phyloP scores from a whole-genome alignment of 2,113 vertebrate genomes.

The Lampris incognitus region DNA sequence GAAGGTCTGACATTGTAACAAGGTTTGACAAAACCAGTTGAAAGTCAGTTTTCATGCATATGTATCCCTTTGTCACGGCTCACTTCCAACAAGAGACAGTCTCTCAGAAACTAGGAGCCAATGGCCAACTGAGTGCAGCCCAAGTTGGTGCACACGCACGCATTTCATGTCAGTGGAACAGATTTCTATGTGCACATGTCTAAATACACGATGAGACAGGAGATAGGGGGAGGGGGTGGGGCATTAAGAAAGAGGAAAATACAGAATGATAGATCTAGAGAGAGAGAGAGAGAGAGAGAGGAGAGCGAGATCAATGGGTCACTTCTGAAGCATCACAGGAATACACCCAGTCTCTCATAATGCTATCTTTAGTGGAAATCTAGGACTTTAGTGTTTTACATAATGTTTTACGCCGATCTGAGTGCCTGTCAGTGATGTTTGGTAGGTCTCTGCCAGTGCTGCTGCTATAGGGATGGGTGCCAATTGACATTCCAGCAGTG shows the following conservation, averaged over 20 bases:
- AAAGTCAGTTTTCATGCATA: not conserved
- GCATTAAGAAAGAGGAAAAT: no score
- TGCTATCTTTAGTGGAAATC: slow-evolving; percentile 82
- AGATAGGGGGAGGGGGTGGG: slow-evolving; percentile 1
- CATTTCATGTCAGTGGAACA: slow-evolving; percentile 58
- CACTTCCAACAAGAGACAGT: slow-evolving; percentile 18
- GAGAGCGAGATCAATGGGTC: slow-evolving; percentile 46
- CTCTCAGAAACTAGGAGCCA: not conserved
- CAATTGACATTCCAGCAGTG: slow-evolving; percentile 96
- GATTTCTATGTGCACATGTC: slow-evolving; percentile 47
- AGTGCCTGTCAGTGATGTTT: slow-evolving; percentile 89
- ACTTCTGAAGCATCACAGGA: slow-evolving; percentile 49
- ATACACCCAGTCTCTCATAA: slow-evolving; percentile 65
- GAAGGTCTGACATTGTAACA: not conserved
- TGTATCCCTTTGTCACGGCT: slow-evolving; percentile 18
- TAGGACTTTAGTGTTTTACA: slow-evolving; percentile 85
- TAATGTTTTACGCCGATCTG: slow-evolving; percentile 89
- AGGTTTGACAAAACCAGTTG: not conserved
- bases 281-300: slow-evolving; percentile 21
- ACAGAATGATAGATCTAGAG: not conserved
- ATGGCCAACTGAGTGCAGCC: slow-evolving; percentile 25
- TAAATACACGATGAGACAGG: slow-evolving; percentile 36
- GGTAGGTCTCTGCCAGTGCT: slow-evolving; percentile 85
- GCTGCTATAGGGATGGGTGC: slow-evolving; percentile 87
- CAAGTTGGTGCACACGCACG: slow-evolving; percentile 34